Base-by-base conservation (phyloP, 2,888 invertebrate species). In the Elgonia sp. region DNA sequence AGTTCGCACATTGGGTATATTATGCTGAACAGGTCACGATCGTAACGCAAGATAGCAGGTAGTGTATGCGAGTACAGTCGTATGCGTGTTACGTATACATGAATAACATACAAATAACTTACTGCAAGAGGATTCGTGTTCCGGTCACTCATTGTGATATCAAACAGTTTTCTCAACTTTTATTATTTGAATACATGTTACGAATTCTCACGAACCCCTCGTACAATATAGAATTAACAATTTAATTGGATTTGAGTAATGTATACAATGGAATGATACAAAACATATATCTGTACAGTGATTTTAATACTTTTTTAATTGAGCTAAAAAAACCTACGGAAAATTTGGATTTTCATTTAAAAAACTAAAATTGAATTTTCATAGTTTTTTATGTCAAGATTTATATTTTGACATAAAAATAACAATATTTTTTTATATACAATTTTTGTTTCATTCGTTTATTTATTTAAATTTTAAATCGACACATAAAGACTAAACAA, bases 131-230 rank as follows among this genome's bases (percentile, higher is more conserved):
- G 87, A 84, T 85, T 85, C 81, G 90, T 90, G 91, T 92, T 92
- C 92, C 92, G 92, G 92, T 92, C 92, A 92, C 90, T 92, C 90
- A 80, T 89, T 90, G 90, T 90, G 89, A 90, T 92, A 91, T 90
- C 89, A 91, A 90, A 90, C 90, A 89, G 89, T 89, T 90, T 92
- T 92, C 91, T 91, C 92, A 84, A 76, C 83, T 87, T 79, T 87
- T 87, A 87, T 87, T 83, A 79, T 87, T 87, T 83, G 67, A 79
- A 83, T 80, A 60, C 69, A 73, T 63, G 83, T 73, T 60, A 69
- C 67, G 57, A 21, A 73, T 87, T 87, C 87, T 87, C 83, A 87
- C 87, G 87, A 75, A 62, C 67, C 82, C 57, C 67, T 60, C 67
- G 20, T 73, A 82, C 79, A 83, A 72, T 72, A 67, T 65, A 57